These are phyloP conservation scores for Archips xylosteana DNA, from an alignment of 2,888 invertebrate genomes.

Conservation along the genomic window DNA sequence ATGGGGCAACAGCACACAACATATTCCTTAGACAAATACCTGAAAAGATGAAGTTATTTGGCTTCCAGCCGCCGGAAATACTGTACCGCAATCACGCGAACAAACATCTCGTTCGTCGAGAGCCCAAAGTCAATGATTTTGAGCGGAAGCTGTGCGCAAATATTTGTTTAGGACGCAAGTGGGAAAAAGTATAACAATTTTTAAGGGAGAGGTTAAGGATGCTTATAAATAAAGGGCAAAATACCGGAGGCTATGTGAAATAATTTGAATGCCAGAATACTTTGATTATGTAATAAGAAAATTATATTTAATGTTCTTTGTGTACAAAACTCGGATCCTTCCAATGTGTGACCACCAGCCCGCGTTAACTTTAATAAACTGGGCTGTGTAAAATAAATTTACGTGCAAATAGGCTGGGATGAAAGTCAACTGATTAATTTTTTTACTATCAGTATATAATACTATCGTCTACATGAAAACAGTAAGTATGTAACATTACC, in stretches of 20 bases:
- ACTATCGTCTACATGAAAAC: too few species aligned
- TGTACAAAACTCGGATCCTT: constrained; percentile 23
- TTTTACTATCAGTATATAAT: neutral
- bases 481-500: too few species aligned
- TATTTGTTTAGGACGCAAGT: constrained; percentile 58
- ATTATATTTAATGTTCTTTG: constrained; percentile 30
- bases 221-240: constrained; percentile 33
- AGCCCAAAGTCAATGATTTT: constrained; percentile 57
- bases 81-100: constrained; percentile 60
- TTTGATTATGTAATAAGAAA: constrained; percentile 21
- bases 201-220: constrained; percentile 42
- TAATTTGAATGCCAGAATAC: constrained; percentile 10
- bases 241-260: constrained; percentile 30
- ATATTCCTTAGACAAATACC: constrained; percentile 28
- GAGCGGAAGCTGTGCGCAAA: constrained; percentile 51
- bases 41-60: constrained; percentile 52
- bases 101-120: constrained; percentile 55
- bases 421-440: neutral
- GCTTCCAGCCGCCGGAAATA: constrained; percentile 52
- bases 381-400: constrained; percentile 5
- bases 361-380: constrained; percentile 4
- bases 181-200: constrained; percentile 49
- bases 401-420: neutral
- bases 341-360: constrained; percentile 13
- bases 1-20: constrained; percentile 1